phyloP scores from a whole-genome alignment of 1,140 invertebrate genomes.

The Drosophila nannoptera region DNA sequence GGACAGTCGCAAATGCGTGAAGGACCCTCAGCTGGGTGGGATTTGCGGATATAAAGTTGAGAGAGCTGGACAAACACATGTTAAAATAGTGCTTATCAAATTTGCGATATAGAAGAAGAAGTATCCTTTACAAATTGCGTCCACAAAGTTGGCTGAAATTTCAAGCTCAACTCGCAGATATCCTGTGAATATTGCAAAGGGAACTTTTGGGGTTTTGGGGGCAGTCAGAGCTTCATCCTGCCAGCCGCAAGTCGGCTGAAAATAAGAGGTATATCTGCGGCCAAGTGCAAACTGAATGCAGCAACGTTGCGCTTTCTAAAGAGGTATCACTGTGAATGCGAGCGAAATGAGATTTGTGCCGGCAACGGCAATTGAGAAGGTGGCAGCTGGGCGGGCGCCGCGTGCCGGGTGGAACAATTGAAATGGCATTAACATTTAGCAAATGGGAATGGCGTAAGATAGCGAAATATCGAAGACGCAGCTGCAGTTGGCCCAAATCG shows the following conservation, averaged over 20 bases:
- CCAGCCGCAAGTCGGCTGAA: no score
- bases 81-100: conserved; percentile 31
- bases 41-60: conserved; percentile 23
- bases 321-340: conserved; percentile 13
- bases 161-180: background rate
- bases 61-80: conserved; percentile 54
- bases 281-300: background rate
- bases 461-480: conserved; percentile 65
- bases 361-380: conserved; percentile 35
- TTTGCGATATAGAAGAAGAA: conserved; percentile 35
- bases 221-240: no score
- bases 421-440: conserved; percentile 77
- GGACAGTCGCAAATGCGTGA: conserved; percentile 10
- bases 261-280: no score
- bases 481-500: conserved; percentile 73
- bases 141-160: no score
- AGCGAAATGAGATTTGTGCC: conserved; percentile 55
- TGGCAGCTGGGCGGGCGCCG: background rate
- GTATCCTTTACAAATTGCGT: no score
- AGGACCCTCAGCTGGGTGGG: conserved; percentile 3
- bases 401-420: conserved; percentile 52
- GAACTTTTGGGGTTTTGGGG: no score
- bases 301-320: background rate
- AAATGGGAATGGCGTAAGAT: conserved; percentile 69
- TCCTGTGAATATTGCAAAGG: no score